These are phyloP conservation scores for Nerophis ophidion DNA, from an alignment of 2,113 vertebrate genomes.

Conservation along the genomic window DNA sequence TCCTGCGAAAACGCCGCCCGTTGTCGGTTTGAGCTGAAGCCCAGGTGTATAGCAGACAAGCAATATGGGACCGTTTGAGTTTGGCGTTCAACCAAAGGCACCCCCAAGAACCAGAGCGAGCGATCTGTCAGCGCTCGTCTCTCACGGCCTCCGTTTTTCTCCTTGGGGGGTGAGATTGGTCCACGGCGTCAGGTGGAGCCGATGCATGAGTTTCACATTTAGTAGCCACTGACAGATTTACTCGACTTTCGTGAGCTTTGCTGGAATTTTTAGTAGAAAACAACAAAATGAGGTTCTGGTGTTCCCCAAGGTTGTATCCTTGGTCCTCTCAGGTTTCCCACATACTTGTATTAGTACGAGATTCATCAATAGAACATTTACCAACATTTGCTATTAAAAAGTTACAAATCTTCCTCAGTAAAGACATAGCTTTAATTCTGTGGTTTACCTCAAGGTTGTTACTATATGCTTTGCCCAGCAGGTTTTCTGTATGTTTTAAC, in stretches of 20 bases:
- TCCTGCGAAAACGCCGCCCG: constrained; percentile 32
- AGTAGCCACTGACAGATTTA: constrained; percentile 26
- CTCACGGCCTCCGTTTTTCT: constrained; percentile 49
- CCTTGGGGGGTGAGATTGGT: constrained; percentile 34
- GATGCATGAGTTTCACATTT: constrained; percentile 42
- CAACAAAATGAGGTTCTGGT: background rate
- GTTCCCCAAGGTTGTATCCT: background rate
- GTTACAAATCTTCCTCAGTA: too few species aligned
- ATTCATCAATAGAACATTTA: background rate
- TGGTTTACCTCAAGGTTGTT: too few species aligned
- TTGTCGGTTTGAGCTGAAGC: constrained; percentile 28
- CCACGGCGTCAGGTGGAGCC: constrained; percentile 32
- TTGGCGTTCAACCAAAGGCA: constrained; percentile 25
- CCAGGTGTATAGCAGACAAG: constrained; percentile 52
- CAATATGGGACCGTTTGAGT: constrained; percentile 34
- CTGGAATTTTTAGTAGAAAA: background rate
- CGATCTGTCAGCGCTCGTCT: constrained; percentile 42
- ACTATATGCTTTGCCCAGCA: too few species aligned
- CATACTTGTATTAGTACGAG: background rate
- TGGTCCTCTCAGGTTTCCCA: background rate
- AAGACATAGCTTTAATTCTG: too few species aligned
- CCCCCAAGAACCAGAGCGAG: constrained; percentile 17
- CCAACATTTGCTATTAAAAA: too few species aligned
- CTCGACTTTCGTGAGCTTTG: constrained; percentile 2
- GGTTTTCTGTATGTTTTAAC: too few species aligned